Evolutionary conservation across 2,888 invertebrate species (phyloP).

Genomic region (Ophioninae sp.): DNA sequence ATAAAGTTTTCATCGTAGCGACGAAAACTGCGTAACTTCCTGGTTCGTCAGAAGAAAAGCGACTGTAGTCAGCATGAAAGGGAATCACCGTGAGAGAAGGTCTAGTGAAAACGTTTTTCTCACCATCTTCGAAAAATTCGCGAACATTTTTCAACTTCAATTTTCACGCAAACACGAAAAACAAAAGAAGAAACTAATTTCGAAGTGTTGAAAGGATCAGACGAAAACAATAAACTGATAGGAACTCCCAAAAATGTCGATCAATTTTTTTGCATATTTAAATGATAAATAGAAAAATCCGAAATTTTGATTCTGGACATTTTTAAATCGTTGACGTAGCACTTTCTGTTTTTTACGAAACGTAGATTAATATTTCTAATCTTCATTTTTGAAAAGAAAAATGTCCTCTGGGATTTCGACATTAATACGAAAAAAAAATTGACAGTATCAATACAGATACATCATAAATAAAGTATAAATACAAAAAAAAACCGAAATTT

Average conservation of each 20-base stretch:
- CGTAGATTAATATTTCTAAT: too few relatives aligned
- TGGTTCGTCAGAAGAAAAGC: constrained; percentile 48
- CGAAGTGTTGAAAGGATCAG: not conserved
- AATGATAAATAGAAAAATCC: too few relatives aligned
- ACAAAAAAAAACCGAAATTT: too few relatives aligned
- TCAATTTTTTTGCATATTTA: too few relatives aligned
- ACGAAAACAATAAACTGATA: constrained; percentile 4
- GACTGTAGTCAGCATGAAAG: constrained; percentile 6
- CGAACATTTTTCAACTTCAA: constrained; percentile 44
- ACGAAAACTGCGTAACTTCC: constrained; percentile 53
- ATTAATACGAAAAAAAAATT: too few relatives aligned
- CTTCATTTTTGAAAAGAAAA: too few relatives aligned
- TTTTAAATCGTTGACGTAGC: too few relatives aligned
- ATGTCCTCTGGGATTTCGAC: too few relatives aligned
- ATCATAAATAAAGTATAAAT: too few relatives aligned
- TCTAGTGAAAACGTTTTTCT: constrained; percentile 34
- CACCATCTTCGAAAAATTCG: constrained; percentile 27
- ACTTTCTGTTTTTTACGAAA: too few relatives aligned
- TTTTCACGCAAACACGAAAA: constrained; percentile 16
- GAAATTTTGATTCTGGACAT: too few relatives aligned
- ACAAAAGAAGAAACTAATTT: not conserved
- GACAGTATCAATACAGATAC: too few relatives aligned
- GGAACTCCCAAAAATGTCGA: not conserved
- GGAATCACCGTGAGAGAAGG: not conserved
- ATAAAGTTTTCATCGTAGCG: constrained; percentile 53